phyloP scores from a whole-genome alignment of 1,140 invertebrate species.

The Pachyrhynchus sulphureomaculatus region DNA sequence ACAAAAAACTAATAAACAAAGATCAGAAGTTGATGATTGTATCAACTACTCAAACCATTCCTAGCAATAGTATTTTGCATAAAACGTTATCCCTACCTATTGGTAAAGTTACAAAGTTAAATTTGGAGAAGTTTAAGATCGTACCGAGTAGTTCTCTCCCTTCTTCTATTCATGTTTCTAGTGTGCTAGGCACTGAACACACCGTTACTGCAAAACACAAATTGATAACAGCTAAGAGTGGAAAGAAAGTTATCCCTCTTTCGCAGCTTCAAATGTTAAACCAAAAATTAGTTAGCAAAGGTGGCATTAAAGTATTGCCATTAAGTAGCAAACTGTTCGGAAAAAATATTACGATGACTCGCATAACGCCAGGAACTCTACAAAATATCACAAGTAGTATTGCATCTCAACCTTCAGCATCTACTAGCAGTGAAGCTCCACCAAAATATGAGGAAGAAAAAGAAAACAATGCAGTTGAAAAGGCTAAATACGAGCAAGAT shows the following conservation, averaged over 20 bases:
- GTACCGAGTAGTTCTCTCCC: constrained; percentile 33
- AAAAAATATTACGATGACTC: constrained; percentile 32
- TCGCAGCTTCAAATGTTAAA: constrained; percentile 46
- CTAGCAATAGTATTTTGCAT: constrained; percentile 44
- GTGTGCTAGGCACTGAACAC: neutral
- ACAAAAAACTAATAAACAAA: constrained; percentile 25
- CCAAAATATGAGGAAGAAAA: neutral
- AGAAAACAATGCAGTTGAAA: no score
- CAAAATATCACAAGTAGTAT: neutral
- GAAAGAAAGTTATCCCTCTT: constrained; percentile 45
- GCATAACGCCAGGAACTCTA: neutral
- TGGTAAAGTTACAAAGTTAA: constrained; percentile 47
- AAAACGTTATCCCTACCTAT: constrained; percentile 46
- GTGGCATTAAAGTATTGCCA: constrained; percentile 45
- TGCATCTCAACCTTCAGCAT: no score
- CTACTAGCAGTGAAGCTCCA: no score
- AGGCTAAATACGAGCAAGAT: neutral
- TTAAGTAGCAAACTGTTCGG: constrained; percentile 44
- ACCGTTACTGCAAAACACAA: constrained; percentile 35
- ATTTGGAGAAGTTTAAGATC: constrained; percentile 49
- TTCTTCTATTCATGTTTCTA: constrained; percentile 30
- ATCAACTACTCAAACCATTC: constrained; percentile 41
- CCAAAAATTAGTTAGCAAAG: constrained; percentile 35
- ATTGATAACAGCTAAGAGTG: constrained; percentile 41
- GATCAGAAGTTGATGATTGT: constrained; percentile 49